Evolutionary conservation across 2,797 vertebrate genomes (phyloP).

Genomic region (Myripristis murdjan): DNA sequence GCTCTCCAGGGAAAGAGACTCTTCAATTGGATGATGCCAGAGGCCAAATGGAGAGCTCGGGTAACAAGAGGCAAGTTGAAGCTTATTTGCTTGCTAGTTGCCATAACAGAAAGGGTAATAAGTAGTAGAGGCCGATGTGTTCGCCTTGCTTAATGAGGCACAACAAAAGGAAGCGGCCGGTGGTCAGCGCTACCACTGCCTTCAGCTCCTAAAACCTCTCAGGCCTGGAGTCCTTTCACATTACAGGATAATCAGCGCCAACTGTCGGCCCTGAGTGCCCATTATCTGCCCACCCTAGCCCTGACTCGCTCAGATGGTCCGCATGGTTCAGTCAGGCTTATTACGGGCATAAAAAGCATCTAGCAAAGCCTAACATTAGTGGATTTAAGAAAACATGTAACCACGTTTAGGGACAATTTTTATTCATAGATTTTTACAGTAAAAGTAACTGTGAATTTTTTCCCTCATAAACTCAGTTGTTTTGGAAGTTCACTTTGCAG

Average conservation of each 20-base stretch:
- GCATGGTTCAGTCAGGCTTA: conserved; percentile 14
- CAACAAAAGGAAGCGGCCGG: conserved; percentile 75
- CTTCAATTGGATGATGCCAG: conserved; percentile 79
- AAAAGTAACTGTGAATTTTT: not conserved
- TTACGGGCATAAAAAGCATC: not conserved
- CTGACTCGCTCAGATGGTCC: not conserved
- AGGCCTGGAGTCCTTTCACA: conserved; percentile 32
- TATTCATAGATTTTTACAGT: no score
- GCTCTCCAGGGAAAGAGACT: conserved; percentile 76
- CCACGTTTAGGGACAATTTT: no score
- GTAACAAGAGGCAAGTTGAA: conserved; percentile 78
- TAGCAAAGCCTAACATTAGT: no score
- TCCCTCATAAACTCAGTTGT: not conserved
- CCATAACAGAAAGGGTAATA: conserved; percentile 82
- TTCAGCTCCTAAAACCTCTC: conserved; percentile 54
- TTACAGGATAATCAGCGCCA: conserved; percentile 28
- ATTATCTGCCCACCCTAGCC: no score
- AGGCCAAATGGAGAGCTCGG: conserved; percentile 77
- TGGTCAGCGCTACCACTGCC: conserved; percentile 62
- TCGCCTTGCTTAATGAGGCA: conserved; percentile 76
- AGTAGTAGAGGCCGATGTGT: conserved; percentile 78
- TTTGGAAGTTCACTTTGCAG: not conserved
- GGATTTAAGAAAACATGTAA: no score
- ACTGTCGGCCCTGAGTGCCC: conserved; percentile 1
- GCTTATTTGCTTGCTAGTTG: conserved; percentile 82